Percentiles rank a stretch among this genome's conserved stretches.
These are phyloP conservation scores for Sminthurinus signatus DNA, from an alignment of 1,140 invertebrate genomes.

Conservation along the genomic window DNA sequence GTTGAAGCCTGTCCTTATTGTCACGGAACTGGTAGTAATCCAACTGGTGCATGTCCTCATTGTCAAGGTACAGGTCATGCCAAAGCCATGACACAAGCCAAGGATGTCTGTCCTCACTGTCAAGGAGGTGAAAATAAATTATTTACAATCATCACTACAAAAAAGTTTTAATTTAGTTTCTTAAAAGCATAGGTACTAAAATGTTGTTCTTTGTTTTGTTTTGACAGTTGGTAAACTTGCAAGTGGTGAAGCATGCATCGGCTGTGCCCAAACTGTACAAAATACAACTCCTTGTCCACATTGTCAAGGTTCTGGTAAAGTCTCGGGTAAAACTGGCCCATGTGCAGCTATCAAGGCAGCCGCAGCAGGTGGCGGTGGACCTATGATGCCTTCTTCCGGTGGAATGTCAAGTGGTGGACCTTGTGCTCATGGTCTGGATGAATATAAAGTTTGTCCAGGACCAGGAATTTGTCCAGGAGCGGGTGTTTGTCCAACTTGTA, in stretches of 20 bases:
- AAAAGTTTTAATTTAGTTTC: too few relatives aligned
- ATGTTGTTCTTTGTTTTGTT: not conserved
- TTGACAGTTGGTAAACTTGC: not conserved
- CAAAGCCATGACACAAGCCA: not conserved
- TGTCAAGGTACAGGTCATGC: constrained; percentile 11
- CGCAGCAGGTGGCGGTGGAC: too few relatives aligned
- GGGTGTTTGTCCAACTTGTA: constrained; percentile 22
- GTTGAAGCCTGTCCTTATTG: not conserved
- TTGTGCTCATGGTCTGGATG: not conserved
- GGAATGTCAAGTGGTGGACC: too few relatives aligned
- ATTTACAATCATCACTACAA: too few relatives aligned
- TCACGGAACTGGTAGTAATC: constrained; percentile 8
- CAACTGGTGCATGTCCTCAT: not conserved
- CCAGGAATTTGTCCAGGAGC: constrained; percentile 11
- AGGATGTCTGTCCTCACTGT: not conserved
- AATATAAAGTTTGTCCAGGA: constrained; percentile 17
- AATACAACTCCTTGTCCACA: too few relatives aligned
- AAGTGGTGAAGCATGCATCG: not conserved
- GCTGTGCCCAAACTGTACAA: too few relatives aligned
- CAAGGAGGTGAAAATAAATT: too few relatives aligned
- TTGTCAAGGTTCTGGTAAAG: too few relatives aligned
- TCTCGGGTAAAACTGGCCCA: too few relatives aligned
- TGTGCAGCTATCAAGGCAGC: too few relatives aligned
- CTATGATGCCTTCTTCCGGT: too few relatives aligned
- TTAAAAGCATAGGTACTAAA: too few relatives aligned